Conservation (phyloP, 2,797 vertebrate genomes). For the Phalloptychus januarius region DNA sequence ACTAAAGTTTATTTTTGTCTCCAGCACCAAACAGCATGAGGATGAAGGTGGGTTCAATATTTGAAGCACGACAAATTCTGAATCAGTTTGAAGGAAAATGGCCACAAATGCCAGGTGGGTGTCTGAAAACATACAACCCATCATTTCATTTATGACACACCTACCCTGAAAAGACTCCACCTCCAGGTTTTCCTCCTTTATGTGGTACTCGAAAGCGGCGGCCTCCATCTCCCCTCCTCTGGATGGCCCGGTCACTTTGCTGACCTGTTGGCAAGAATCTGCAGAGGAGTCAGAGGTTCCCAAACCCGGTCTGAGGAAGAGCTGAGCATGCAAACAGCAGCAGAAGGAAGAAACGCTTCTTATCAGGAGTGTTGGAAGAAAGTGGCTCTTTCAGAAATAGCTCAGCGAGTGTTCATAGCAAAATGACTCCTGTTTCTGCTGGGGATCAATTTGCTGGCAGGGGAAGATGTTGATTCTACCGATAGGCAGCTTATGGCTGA, state of each 20-base stretch:
- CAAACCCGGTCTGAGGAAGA: constrained; percentile 1
- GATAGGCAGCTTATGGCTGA: constrained; percentile 10
- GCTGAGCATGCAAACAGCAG: constrained; percentile 13
- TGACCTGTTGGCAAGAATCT: constrained; percentile 24
- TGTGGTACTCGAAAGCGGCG: constrained; percentile 41
- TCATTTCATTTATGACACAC: constrained; percentile 13
- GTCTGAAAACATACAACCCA: neutral
- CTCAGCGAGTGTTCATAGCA: constrained; percentile 11
- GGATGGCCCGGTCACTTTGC: constrained; percentile 4
- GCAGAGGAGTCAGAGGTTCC: constrained; percentile 10
- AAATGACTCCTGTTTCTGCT: constrained; percentile 12
- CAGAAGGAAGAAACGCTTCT: constrained; percentile 17
- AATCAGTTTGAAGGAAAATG: too few relatives aligned
- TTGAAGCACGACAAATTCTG: neutral
- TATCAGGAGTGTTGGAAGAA: constrained; percentile 16
- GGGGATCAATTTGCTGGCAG: constrained; percentile 17
- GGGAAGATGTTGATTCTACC: constrained; percentile 7
- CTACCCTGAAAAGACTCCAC: constrained; percentile 56
- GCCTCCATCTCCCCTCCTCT: constrained; percentile 64
- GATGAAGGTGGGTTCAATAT: neutral
- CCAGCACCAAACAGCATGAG: too few relatives aligned
- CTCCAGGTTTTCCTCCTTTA: constrained; percentile 43
- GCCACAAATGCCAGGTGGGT: neutral
- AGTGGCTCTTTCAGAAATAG: constrained; percentile 17
- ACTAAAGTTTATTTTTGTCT: too few relatives aligned